Base-by-base conservation (phyloP, 2,113 vertebrate genomes). In the Oryzias curvinotus region DNA sequence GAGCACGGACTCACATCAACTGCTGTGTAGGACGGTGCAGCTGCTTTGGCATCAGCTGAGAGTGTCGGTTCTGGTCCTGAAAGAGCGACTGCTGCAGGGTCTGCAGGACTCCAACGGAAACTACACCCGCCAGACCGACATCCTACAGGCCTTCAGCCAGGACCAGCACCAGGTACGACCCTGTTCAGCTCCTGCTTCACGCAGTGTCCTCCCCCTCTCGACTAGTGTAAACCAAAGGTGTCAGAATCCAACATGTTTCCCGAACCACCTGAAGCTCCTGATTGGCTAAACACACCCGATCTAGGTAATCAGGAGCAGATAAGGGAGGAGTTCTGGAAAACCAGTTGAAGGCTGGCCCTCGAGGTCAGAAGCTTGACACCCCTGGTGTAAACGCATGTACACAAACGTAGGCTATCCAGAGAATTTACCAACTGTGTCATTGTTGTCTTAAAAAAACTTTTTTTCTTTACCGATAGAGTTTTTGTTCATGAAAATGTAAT, bases 31-130 rank as follows among this genome's bases (percentile, higher is more conserved):
- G 77, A 85, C 85, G 1, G 88, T 90, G 65, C 97, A 99, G 87
- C 91, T 99, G 16, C 94, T 99, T 73, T 99, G 97, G 97, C 97
- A 98, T 71, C 97, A 98, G 90, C 93, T 99, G 15, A 91, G 97
- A n/a, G 97, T 99, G 53, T 98, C 97, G 0, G 96, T 98, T 63
- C 91, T 99, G 72, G 97, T 99, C 74, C 92, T 99, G 78, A 94
- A 96, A 73, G 97, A 99, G 59, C 93, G 97, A 15, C 96, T 99
- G 76, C 93, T 99, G n/a, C 97, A 97, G 85, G 94, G 97, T n/a
- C 90, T 99, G 7, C 97, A 98, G 89, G 97, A 99, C 63, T 93
- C 97, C 86, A 99, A 99, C 93, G 97, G 97, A 52, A 99, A 99
- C 92, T 98, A 93, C 85, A 98, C 96, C 49, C 90, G 96, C 12